A percentile compares a stretch with the other conserved stretches of the same genome.
These are phyloP conservation scores for Disparrhopalites patrizii DNA, from an alignment of 2,888 invertebrate species.

Conservation along the genomic window DNA sequence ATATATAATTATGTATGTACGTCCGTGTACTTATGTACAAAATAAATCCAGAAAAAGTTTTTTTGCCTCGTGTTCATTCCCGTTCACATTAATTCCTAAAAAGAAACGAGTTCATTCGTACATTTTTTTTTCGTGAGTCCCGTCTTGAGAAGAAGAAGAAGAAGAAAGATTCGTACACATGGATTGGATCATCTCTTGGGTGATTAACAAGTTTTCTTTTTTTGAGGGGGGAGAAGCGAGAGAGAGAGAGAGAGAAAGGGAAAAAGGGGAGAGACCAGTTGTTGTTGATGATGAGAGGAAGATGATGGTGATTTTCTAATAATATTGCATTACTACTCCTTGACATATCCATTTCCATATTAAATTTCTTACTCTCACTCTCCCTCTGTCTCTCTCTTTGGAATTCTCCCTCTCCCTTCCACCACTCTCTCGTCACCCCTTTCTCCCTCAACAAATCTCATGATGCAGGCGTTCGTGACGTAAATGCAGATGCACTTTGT, in stretches of 20 bases:
- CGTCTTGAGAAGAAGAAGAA: not conserved
- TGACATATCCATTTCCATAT: not conserved
- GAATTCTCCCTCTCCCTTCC: not conserved
- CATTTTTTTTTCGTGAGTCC: too few species aligned
- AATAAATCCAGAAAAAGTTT: too few species aligned
- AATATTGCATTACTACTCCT: not conserved
- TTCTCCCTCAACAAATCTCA: not conserved
- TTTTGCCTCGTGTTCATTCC: too few species aligned
- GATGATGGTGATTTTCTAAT: not conserved
- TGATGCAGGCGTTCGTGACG: not conserved
- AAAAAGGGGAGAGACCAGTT: not conserved
- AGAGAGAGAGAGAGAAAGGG: not conserved
- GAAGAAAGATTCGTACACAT: too few species aligned
- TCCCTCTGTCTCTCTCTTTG: not conserved
- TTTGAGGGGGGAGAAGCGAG: too few species aligned
- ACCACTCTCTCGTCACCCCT: not conserved
- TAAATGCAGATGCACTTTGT: not conserved
- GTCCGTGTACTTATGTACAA: too few species aligned
- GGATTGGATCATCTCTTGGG: too few species aligned
- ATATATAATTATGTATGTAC: too few species aligned
- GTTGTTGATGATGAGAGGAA: slow-evolving; percentile 11
- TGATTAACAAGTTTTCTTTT: too few species aligned
- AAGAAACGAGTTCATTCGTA: too few species aligned
- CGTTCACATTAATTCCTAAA: too few species aligned
- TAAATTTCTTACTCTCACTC: not conserved